Evolutionary conservation across 2,797 vertebrate genomes (phyloP).

Genomic region (Mastacembelus armatus): DNA sequence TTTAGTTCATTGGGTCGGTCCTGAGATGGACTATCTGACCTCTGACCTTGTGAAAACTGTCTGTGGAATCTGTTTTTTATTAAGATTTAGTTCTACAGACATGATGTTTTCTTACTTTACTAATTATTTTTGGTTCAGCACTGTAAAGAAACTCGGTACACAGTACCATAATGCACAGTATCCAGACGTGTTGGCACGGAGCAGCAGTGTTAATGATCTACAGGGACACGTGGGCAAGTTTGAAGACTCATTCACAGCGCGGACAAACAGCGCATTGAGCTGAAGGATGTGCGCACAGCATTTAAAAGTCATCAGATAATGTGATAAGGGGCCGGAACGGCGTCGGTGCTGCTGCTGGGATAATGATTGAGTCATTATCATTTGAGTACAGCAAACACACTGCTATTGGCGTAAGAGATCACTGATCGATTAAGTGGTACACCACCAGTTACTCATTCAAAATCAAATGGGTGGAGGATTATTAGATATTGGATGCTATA

Average conservation of each 20-base stretch:
- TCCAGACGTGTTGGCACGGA: slow-evolving; percentile 3
- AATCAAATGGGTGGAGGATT: slow-evolving; percentile 6
- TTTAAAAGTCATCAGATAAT: slow-evolving; percentile 70
- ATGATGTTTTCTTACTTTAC: too few species aligned
- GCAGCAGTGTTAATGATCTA: slow-evolving; percentile 33
- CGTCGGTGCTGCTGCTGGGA: slow-evolving; percentile 7
- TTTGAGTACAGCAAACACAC: slow-evolving; percentile 62
- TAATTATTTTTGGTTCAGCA: too few species aligned
- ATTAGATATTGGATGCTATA: background rate
- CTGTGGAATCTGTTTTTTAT: too few species aligned
- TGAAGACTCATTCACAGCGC: slow-evolving; percentile 1
- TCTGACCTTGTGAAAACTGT: too few species aligned
- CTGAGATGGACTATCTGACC: too few species aligned
- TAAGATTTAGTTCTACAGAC: too few species aligned
- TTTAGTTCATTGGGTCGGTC: too few species aligned
- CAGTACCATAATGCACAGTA: too few species aligned
- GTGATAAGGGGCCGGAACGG: slow-evolving; percentile 50
- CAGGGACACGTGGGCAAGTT: background rate
- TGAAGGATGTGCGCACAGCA: slow-evolving; percentile 60
- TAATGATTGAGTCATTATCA: slow-evolving; percentile 71
- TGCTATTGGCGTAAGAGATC: slow-evolving; percentile 40
- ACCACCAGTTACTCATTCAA: slow-evolving; percentile 6
- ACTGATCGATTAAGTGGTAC: slow-evolving; percentile 54
- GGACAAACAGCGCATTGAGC: slow-evolving; percentile 36
- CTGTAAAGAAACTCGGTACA: too few species aligned